These are phyloP conservation scores for Synanthedon tipuliformis DNA, from an alignment of 2,888 invertebrate genomes.

Conservation along the genomic window DNA sequence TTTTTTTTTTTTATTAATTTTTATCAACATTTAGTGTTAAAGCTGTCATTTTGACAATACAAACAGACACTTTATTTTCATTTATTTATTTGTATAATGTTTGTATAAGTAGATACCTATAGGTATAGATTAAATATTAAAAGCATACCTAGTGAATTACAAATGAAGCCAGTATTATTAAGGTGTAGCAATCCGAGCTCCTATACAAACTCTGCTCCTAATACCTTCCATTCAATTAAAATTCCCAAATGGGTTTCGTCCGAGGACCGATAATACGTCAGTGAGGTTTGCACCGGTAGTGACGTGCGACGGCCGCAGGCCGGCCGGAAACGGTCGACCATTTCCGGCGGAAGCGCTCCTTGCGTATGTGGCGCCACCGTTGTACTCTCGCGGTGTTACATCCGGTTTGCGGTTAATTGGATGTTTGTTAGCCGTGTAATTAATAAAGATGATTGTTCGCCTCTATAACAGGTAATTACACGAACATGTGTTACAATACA, in stretches of 20 bases:
- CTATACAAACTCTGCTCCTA: background rate
- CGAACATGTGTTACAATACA: too few species aligned
- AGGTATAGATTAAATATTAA: too few species aligned
- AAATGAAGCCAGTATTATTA: too few species aligned
- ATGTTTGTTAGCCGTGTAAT: conserved; percentile 1
- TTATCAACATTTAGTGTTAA: too few species aligned
- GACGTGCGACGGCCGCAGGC: conserved; percentile 3
- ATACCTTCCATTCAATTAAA: background rate
- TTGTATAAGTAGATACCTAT: too few species aligned
- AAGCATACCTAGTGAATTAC: too few species aligned
- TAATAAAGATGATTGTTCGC: background rate
- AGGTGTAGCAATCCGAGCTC: background rate
- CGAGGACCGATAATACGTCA: conserved; percentile 4
- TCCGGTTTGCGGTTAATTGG: conserved; percentile 2
- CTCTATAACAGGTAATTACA: background rate
- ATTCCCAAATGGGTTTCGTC: background rate
- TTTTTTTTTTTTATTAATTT: too few species aligned
- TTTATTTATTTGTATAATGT: too few species aligned
- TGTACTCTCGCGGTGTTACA: conserved; percentile 6
- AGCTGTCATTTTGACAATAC: too few species aligned
- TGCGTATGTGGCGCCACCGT: conserved; percentile 8
- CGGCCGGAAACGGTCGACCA: conserved; percentile 8
- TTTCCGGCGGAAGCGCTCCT: conserved; percentile 9
- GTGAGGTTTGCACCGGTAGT: conserved; percentile 6
- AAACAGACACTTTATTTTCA: too few species aligned